A percentile compares a stretch with the other conserved stretches of the same genome.
Conservation (phyloP, 2,888 invertebrate species). For the Nomada ferruginata region DNA sequence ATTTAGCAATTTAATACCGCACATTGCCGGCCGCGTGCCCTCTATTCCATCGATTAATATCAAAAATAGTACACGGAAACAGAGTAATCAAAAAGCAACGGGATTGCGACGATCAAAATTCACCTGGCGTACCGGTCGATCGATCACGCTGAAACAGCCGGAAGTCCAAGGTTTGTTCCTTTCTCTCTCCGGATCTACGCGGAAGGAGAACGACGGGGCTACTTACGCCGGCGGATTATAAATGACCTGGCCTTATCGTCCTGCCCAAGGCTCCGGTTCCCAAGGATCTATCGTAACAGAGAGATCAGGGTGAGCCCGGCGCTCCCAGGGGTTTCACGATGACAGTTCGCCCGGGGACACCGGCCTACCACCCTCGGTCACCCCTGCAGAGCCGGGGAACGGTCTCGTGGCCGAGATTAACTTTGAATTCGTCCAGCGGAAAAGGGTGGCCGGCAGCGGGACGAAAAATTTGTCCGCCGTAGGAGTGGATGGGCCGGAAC, state of each 20-base stretch:
- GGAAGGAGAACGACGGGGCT: slow-evolving; percentile 63
- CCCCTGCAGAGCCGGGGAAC: slow-evolving; percentile 54
- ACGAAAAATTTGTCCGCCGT: slow-evolving; percentile 75
- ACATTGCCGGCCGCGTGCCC: too few species aligned
- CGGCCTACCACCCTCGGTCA: slow-evolving; percentile 46
- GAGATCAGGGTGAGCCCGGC: slow-evolving; percentile 77
- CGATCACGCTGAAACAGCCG: slow-evolving; percentile 61
- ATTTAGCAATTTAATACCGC: too few species aligned
- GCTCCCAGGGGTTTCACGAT: slow-evolving; percentile 79
- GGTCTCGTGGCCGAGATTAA: slow-evolving; percentile 77
- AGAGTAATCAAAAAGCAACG: neutral
- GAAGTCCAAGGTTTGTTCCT: slow-evolving; percentile 65
- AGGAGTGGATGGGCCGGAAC: slow-evolving; percentile 68
- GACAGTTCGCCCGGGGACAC: slow-evolving; percentile 77
- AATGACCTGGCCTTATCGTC: slow-evolving; percentile 81
- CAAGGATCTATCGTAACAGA: slow-evolving; percentile 79
- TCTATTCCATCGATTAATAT: too few species aligned
- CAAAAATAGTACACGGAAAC: slow-evolving; percentile 15
- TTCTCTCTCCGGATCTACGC: slow-evolving; percentile 54
- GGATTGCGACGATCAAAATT: slow-evolving; percentile 56
- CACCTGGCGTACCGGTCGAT: slow-evolving; percentile 52
- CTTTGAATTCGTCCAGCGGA: slow-evolving; percentile 71
- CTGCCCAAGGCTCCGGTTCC: slow-evolving; percentile 74
- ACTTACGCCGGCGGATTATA: slow-evolving; percentile 79
- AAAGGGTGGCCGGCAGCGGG: slow-evolving; percentile 50